Conservation (phyloP, 1,140 invertebrate genomes). For the Pseudomyrmex flavicornis region DNA sequence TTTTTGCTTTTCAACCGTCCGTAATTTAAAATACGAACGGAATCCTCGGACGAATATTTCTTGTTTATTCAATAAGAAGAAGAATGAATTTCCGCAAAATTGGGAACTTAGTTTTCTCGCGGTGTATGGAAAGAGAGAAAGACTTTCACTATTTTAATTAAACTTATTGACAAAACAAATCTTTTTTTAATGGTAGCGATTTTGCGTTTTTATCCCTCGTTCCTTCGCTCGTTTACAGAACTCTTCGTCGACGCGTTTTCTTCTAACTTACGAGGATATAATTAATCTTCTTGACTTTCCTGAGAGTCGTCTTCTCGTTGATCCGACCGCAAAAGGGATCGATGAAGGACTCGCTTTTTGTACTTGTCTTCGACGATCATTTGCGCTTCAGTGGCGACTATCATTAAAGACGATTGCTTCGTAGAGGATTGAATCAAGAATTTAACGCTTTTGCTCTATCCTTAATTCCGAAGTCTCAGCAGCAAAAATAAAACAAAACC, state of each 20-base stretch:
- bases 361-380: slow-evolving; percentile 14
- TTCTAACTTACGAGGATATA: slow-evolving; percentile 42
- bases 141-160: slow-evolving; percentile 57
- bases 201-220: not conserved
- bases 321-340: slow-evolving; percentile 41
- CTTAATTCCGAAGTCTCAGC: slow-evolving; percentile 3
- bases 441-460: slow-evolving; percentile 31
- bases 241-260: slow-evolving; percentile 30
- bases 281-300: slow-evolving; percentile 57
- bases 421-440: slow-evolving; percentile 27
- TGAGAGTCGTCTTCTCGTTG: slow-evolving; percentile 41
- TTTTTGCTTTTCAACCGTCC: slow-evolving; percentile 18
- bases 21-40: slow-evolving; percentile 50
- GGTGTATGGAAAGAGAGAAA: not conserved
- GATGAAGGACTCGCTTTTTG: slow-evolving; percentile 46
- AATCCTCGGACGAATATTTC: slow-evolving; percentile 30
- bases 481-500: not conserved
- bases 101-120: not conserved
- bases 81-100: slow-evolving; percentile 10
- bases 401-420: slow-evolving; percentile 50
- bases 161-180: slow-evolving; percentile 41
- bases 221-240: slow-evolving; percentile 41
- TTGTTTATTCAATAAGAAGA: slow-evolving; percentile 36
- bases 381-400: slow-evolving; percentile 44
- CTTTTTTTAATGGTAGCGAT: slow-evolving; percentile 23